Percentiles rank a stretch among this genome's conserved stretches.
These are phyloP conservation scores for Grammatotria lemairii DNA, from an alignment of 2,113 vertebrate species.

Conservation along the genomic window DNA sequence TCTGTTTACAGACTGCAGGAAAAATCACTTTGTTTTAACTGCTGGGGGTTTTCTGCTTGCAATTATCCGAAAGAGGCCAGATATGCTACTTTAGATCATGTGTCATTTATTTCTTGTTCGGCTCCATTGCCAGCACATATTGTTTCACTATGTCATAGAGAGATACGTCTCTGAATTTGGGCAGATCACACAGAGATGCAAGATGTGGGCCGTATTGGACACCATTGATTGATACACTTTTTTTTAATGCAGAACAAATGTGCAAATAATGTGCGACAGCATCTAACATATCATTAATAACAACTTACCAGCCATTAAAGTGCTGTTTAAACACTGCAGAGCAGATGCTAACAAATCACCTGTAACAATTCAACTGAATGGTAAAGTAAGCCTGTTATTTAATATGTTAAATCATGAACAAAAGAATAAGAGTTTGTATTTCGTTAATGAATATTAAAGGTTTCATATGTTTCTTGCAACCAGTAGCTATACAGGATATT, in stretches of 20 bases:
- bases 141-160: not conserved
- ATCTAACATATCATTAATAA: not conserved
- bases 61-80: not conserved
- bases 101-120: not conserved
- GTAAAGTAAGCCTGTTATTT: not conserved
- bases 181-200: not conserved
- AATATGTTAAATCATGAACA: not conserved
- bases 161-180: not conserved
- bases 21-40: not conserved
- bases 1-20: not conserved
- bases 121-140: not conserved
- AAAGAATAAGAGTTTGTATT: conserved; percentile 10
- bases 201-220: not conserved
- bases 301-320: not conserved
- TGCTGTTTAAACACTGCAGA: not conserved
- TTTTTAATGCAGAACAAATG: not conserved
- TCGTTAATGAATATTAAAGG: conserved; percentile 17
- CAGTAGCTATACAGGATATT: not conserved
- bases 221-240: not conserved
- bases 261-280: not conserved
- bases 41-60: not conserved
- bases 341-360: not conserved
- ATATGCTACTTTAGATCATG: not conserved
- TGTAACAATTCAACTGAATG: not conserved
- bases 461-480: not conserved